These are phyloP conservation scores for Calameuta pallipes DNA, from an alignment of 2,888 invertebrate genomes.

Conservation along the genomic window DNA sequence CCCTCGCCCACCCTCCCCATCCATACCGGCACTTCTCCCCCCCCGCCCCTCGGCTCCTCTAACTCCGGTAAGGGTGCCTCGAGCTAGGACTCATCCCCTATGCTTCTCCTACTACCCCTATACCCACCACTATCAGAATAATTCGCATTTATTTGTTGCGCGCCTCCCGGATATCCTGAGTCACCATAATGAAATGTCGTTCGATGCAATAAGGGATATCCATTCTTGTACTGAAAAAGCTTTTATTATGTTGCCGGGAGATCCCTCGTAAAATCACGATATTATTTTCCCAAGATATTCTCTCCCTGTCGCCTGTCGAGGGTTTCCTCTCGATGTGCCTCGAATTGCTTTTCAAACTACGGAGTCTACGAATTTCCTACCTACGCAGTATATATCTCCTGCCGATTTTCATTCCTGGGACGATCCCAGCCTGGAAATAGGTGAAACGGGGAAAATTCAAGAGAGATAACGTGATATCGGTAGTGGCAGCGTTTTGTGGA, in stretches of 20 bases:
- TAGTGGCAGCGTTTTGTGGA: background rate
- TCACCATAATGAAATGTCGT: conserved; percentile 47
- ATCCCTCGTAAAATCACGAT: conserved; percentile 39
- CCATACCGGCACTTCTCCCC: conserved; percentile 28
- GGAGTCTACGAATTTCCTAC: conserved; percentile 12
- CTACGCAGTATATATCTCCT: conserved; percentile 15
- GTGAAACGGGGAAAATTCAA: background rate
- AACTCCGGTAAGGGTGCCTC: conserved; percentile 14
- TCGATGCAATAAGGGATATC: conserved; percentile 38
- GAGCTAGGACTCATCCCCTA: conserved; percentile 15
- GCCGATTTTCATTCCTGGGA: conserved; percentile 11
- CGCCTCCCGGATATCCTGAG: conserved; percentile 18
- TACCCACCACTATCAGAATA: conserved; percentile 37
- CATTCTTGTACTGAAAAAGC: conserved; percentile 36
- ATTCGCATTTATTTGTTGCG: conserved; percentile 47
- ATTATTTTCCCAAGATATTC: conserved; percentile 33
- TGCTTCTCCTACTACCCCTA: conserved; percentile 7
- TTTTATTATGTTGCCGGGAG: conserved; percentile 41
- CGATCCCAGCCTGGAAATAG: background rate
- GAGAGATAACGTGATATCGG: background rate
- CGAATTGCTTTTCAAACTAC: conserved; percentile 39
- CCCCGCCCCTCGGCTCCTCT: conserved; percentile 26
- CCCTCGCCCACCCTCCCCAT: conserved; percentile 34
- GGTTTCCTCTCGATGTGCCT: conserved; percentile 31
- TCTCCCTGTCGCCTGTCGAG: conserved; percentile 24